These are phyloP conservation scores for Mythimna pallens DNA, from an alignment of 2,888 invertebrate genomes.

Conservation along the genomic window DNA sequence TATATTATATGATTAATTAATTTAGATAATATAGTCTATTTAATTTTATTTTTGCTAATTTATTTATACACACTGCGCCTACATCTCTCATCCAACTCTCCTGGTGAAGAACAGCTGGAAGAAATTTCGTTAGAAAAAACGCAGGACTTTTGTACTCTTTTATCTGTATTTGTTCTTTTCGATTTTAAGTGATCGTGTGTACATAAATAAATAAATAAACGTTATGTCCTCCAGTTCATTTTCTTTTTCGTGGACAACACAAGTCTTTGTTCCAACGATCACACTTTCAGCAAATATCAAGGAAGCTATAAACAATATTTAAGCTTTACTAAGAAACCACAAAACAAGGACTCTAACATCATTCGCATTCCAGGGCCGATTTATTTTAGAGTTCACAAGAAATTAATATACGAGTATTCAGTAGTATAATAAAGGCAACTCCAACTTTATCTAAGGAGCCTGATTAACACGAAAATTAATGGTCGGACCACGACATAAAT, in stretches of 20 bases:
- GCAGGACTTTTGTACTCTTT: no score
- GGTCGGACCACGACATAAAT: conserved; percentile 56
- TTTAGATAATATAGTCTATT: no score
- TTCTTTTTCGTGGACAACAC: background rate
- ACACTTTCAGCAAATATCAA: conserved; percentile 48
- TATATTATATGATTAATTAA: no score
- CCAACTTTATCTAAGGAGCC: conserved; percentile 50
- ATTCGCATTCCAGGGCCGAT: conserved; percentile 55
- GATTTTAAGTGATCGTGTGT: no score
- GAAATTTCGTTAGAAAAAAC: no score
- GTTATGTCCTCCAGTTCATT: conserved; percentile 16
- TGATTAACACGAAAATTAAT: conserved; percentile 63
- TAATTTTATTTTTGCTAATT: no score
- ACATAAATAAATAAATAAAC: no score
- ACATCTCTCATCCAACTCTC: no score
- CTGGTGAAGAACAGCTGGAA: no score
- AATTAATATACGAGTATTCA: conserved; percentile 32
- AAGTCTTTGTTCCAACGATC: conserved; percentile 33
- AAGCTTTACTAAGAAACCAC: conserved; percentile 43
- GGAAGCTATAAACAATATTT: conserved; percentile 55
- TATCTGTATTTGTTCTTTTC: no score
- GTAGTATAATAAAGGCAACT: conserved; percentile 42
- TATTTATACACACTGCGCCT: no score
- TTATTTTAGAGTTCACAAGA: conserved; percentile 63
- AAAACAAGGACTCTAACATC: conserved; percentile 52